Evolutionary conservation across 2,797 vertebrate genomes (phyloP).

Genomic region (Leuciscus waleckii): DNA sequence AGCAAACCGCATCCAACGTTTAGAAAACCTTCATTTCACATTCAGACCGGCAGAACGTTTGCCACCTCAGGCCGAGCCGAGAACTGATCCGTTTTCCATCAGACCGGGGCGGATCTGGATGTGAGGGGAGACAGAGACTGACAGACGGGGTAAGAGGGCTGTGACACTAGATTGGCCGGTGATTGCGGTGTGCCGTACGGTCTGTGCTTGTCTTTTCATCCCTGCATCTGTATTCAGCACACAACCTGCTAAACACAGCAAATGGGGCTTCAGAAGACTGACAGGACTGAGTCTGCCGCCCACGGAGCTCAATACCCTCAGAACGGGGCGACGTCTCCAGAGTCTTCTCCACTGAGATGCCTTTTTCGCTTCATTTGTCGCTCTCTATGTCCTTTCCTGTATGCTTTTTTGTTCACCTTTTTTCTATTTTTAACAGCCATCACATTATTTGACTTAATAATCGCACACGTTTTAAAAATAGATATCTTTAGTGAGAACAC

Average conservation of each 20-base stretch:
- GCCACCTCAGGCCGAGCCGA: background rate
- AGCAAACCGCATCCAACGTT: conserved; percentile 2
- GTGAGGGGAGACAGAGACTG: background rate
- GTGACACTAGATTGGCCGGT: conserved; percentile 52
- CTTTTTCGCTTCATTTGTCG: conserved; percentile 13
- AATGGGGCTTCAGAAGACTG: conserved; percentile 76
- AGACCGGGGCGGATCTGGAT: background rate
- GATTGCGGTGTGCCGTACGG: conserved; percentile 44
- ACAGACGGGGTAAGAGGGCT: conserved; percentile 22
- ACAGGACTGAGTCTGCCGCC: conserved; percentile 72
- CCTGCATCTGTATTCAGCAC: conserved; percentile 79
- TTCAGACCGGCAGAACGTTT: background rate
- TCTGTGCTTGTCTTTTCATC: conserved; percentile 54
- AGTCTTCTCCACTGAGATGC: conserved; percentile 50
- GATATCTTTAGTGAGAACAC: background rate
- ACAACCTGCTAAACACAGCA: conserved; percentile 74
- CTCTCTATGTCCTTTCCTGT: conserved; percentile 17
- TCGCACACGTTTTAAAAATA: background rate
- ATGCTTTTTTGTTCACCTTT: background rate
- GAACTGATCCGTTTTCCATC: background rate
- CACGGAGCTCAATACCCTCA: conserved; percentile 79
- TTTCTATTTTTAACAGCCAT: conserved; percentile 21
- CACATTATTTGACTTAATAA: background rate
- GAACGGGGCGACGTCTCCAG: conserved; percentile 68
- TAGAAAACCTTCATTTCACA: conserved; percentile 4